Conservation (phyloP, 2,113 vertebrate genomes). For the Micronycteris hirsuta region DNA sequence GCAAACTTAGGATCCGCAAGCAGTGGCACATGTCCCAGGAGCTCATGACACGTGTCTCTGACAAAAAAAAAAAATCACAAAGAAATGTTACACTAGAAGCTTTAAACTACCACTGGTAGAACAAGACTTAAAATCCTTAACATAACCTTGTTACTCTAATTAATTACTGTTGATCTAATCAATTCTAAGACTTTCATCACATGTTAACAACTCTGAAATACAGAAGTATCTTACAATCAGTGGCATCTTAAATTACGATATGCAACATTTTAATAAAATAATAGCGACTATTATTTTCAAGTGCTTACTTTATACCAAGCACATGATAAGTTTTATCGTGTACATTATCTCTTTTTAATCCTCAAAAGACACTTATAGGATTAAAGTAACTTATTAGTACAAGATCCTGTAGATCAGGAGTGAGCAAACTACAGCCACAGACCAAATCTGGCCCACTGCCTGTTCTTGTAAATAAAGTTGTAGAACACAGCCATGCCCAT, state of each 20-base stretch:
- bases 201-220: constrained; percentile 19
- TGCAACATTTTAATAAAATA: not conserved
- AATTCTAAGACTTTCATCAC: not conserved
- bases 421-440: not conserved
- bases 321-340: not conserved
- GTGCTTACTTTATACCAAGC: not conserved
- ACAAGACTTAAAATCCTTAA: not conserved
- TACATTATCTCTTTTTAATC: not conserved
- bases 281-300: not conserved
- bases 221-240: not conserved
- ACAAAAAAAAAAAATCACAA: constrained; percentile 58
- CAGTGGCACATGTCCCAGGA: constrained; percentile 96
- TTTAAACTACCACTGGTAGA: not conserved
- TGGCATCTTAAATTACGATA: not conserved
- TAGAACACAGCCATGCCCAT: not conserved
- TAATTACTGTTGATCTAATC: not conserved
- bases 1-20: constrained; percentile 97
- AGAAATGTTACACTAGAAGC: constrained; percentile 21
- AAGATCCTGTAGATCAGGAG: not conserved
- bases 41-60: constrained; percentile 97
- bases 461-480: not conserved
- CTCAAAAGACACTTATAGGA: constrained; percentile 19
- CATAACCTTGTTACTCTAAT: not conserved
- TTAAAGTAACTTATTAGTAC: not conserved
- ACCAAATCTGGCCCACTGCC: not conserved